A percentile compares a stretch with the other conserved stretches of the same genome.
Conservation (phyloP, 2,113 vertebrate species). For the Neolamprologus cancellatus region DNA sequence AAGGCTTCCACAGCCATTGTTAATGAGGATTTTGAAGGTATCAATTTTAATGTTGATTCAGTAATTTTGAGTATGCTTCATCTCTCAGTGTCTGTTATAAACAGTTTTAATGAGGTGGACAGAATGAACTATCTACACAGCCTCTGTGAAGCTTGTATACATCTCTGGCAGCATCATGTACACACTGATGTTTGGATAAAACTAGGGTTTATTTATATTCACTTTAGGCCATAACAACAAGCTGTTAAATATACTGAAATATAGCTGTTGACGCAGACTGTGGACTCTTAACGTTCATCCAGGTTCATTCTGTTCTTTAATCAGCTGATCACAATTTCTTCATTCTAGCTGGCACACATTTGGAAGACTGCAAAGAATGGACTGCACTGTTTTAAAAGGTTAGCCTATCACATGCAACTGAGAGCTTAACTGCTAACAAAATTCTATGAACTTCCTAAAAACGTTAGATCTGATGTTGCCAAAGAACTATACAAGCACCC, state of each 20-base stretch:
- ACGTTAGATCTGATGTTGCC: not conserved
- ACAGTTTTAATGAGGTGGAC: not conserved
- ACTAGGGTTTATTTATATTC: slow-evolving; percentile 23
- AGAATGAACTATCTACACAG: not conserved
- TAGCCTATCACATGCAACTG: not conserved
- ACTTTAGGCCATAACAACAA: not conserved
- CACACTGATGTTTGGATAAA: slow-evolving; percentile 34
- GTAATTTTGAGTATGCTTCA: not conserved
- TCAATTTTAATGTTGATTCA: not conserved
- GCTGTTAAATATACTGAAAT: slow-evolving; percentile 17
- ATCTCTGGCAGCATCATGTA: slow-evolving; percentile 18
- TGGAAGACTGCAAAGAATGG: not conserved
- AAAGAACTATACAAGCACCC: not conserved
- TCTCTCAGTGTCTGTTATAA: not conserved
- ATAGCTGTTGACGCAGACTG: not conserved
- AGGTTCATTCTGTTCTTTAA: not conserved
- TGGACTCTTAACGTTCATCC: not conserved
- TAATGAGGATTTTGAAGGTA: not conserved
- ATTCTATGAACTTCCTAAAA: not conserved
- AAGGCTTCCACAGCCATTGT: not conserved
- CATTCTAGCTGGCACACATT: not conserved
- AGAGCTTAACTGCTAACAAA: not conserved
- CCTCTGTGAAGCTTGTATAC: not conserved
- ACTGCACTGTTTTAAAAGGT: not conserved
- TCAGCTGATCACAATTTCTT: not conserved